Conservation (phyloP, 2,888 invertebrate genomes). For the Spisula subtruncata region DNA sequence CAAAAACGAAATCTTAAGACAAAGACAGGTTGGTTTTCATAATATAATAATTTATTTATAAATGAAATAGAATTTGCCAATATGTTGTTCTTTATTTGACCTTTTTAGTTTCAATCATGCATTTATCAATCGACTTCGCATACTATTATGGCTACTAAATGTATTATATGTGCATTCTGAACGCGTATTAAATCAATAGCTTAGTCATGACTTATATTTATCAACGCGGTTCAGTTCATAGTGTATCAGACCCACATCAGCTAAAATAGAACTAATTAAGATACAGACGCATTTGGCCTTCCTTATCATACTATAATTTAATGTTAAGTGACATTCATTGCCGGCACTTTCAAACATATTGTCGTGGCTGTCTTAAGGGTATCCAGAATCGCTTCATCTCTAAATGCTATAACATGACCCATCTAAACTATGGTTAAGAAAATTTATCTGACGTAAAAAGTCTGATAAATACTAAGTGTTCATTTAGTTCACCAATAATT, state of each 20-base stretch:
- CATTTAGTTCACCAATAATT: background rate
- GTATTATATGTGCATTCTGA: no score
- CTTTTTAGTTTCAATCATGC: background rate
- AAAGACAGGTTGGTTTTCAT: no score
- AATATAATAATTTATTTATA: no score
- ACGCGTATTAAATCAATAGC: no score
- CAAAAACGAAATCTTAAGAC: background rate
- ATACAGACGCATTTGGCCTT: slow-evolving; percentile 3
- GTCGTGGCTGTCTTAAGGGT: background rate
- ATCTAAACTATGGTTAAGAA: background rate
- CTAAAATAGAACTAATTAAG: background rate
- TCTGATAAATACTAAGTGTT: slow-evolving; percentile 18
- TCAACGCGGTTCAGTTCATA: no score
- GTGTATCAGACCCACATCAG: background rate
- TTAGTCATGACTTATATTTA: no score
- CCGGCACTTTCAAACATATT: background rate
- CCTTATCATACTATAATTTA: slow-evolving; percentile 2
- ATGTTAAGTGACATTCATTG: slow-evolving; percentile 17
- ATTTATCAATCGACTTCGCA: background rate
- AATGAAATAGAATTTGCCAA: background rate
- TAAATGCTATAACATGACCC: slow-evolving; percentile 11
- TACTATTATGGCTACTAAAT: no score
- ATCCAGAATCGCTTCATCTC: background rate
- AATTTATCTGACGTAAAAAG: slow-evolving; percentile 3
- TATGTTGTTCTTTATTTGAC: background rate